Conservation (phyloP, 2,888 invertebrate genomes). For the Rhimphoctona megacephalus region DNA sequence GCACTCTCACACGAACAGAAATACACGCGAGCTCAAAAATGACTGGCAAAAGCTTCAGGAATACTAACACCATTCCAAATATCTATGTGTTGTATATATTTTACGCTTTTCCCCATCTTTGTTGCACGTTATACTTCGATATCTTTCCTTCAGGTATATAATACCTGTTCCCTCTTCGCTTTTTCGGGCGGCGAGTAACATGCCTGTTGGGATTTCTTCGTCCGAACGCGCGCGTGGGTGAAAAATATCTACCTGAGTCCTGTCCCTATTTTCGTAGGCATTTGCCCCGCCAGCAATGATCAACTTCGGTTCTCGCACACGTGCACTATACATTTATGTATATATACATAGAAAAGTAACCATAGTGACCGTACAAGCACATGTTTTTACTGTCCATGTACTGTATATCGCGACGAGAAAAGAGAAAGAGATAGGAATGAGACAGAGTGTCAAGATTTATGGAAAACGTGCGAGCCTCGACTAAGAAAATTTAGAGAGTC, state of each 20-base stretch:
- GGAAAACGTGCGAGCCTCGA: conserved; percentile 39
- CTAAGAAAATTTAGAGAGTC: conserved; percentile 59
- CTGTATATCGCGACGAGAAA: background rate
- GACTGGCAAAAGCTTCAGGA: conserved; percentile 34
- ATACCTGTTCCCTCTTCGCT: conserved; percentile 41
- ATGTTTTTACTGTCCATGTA: conserved; percentile 36
- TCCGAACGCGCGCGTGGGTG: conserved; percentile 59
- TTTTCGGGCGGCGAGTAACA: conserved; percentile 5
- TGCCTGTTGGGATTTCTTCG: background rate
- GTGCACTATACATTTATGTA: background rate
- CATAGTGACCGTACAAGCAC: conserved; percentile 47
- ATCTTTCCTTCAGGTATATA: conserved; percentile 52
- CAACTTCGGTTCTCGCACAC: conserved; percentile 14
- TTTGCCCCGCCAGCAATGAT: conserved; percentile 19
- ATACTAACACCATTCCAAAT: background rate
- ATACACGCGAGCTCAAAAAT: conserved; percentile 67
- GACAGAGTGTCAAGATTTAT: conserved; percentile 56
- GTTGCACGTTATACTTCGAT: conserved; percentile 55
- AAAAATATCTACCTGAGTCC: conserved; percentile 64
- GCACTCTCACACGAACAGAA: conserved; percentile 63
- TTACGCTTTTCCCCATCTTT: conserved; percentile 21
- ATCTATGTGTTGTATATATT: background rate
- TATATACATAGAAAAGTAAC: conserved; percentile 31
- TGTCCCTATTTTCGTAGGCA: conserved; percentile 50
- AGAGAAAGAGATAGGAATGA: conserved; percentile 14